These are phyloP conservation scores for Sinocyclocheilus rhinocerous DNA, from an alignment of 2,113 vertebrate species.

Conservation along the genomic window DNA sequence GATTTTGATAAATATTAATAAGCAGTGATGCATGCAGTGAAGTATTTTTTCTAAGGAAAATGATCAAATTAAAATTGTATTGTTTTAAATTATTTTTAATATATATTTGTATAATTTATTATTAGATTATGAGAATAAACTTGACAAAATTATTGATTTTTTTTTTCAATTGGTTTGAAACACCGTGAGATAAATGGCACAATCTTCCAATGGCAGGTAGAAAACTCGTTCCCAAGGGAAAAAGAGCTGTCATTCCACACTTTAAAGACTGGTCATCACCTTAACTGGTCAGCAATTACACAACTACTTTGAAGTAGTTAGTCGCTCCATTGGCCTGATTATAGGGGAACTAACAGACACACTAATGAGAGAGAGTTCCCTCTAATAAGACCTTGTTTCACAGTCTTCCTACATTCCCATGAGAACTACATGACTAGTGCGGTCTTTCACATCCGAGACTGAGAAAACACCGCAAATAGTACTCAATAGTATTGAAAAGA, in stretches of 20 bases:
- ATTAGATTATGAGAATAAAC: no score
- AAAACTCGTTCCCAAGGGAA: slow-evolving; percentile 7
- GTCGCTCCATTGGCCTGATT: slow-evolving; percentile 49
- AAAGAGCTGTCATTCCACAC: slow-evolving; percentile 44
- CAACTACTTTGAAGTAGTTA: slow-evolving; percentile 58
- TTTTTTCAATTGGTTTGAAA: not conserved
- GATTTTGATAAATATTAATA: no score
- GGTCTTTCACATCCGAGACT: not conserved
- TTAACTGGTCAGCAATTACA: slow-evolving; percentile 56
- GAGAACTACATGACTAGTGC: slow-evolving; percentile 18
- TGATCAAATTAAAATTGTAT: no score
- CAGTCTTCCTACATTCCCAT: slow-evolving; percentile 48
- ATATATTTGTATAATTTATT: no score
- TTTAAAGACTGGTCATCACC: slow-evolving; percentile 49
- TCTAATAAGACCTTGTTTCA: slow-evolving; percentile 54
- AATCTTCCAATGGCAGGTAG: not conserved
- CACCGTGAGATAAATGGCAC: not conserved
- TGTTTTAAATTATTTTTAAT: no score
- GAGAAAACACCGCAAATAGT: not conserved
- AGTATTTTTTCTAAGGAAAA: no score
- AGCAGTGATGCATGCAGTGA: no score
- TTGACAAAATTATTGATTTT: no score
- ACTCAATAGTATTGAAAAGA: not conserved
- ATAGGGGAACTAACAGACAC: slow-evolving; percentile 43
- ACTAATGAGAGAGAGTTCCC: slow-evolving; percentile 45